phyloP scores from a whole-genome alignment of 2,797 vertebrate species.

The Pampus argenteus region DNA sequence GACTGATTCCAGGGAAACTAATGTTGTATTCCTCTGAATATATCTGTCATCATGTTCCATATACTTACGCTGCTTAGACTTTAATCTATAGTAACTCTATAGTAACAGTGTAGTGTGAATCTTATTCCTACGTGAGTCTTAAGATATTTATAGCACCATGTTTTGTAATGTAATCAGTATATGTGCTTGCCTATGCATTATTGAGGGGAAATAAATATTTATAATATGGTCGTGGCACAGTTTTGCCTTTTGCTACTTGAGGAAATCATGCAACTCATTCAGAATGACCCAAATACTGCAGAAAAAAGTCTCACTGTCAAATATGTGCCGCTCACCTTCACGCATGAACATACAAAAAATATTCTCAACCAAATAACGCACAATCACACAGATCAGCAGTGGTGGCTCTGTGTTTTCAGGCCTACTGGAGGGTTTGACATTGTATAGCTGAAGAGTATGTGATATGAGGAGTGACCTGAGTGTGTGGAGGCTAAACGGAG shows the following conservation, averaged over 20 bases:
- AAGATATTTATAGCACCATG: constrained; percentile 34
- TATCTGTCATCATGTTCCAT: neutral
- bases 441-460: constrained; percentile 59
- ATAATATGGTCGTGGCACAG: constrained; percentile 48
- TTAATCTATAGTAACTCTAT: neutral
- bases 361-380: neutral
- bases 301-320: constrained; percentile 5
- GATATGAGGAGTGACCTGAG: constrained; percentile 74
- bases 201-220: constrained; percentile 62
- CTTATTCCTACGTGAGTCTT: neutral
- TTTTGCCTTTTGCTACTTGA: constrained; percentile 51
- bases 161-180: constrained; percentile 60
- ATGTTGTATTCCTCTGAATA: constrained; percentile 5
- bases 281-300: constrained; percentile 34
- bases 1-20: neutral
- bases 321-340: constrained; percentile 25
- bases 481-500: constrained; percentile 77
- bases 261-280: constrained; percentile 40
- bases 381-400: constrained; percentile 18
- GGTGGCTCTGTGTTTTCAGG: constrained; percentile 1
- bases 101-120: constrained; percentile 2
- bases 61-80: neutral
- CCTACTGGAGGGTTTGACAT: constrained; percentile 66
- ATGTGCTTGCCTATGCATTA: constrained; percentile 56
- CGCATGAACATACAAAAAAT: constrained; percentile 14